phyloP scores from a whole-genome alignment of 2,888 invertebrate genomes.

The Bhutanitis thaidina region DNA sequence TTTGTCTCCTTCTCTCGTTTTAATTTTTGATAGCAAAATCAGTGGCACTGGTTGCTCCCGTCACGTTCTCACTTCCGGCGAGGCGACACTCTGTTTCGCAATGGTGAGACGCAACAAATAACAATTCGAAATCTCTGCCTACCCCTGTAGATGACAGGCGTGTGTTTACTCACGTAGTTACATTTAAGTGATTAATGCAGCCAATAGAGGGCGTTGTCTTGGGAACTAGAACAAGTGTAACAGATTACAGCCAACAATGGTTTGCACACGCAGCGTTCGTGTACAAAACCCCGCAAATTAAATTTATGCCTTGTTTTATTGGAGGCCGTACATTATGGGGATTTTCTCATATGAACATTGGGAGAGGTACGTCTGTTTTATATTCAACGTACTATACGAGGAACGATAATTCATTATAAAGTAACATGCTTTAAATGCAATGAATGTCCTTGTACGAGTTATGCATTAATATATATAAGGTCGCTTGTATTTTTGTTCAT shows the following conservation, averaged over 20 bases:
- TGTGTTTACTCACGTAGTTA: no score
- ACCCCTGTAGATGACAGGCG: no score
- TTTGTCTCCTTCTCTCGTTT: no score
- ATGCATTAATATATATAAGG: no score
- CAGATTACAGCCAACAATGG: slow-evolving; percentile 14
- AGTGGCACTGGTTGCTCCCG: no score
- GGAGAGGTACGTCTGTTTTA: slow-evolving; percentile 11
- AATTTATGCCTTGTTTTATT: slow-evolving; percentile 23
- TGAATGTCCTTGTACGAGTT: neutral
- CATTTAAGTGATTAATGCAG: neutral
- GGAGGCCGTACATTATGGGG: slow-evolving; percentile 19
- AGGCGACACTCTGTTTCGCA: no score
- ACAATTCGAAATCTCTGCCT: no score
- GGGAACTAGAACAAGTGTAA: slow-evolving; percentile 1
- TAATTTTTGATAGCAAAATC: no score
- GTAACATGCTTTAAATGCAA: slow-evolving; percentile 15
- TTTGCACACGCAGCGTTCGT: slow-evolving; percentile 5
- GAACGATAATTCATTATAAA: slow-evolving; percentile 15
- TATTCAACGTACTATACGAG: slow-evolving; percentile 7
- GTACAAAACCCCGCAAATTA: slow-evolving; percentile 8
- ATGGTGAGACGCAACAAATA: no score
- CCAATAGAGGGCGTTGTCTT: neutral
- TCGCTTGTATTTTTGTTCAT: no score
- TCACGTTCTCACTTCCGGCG: no score
- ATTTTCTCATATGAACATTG: slow-evolving; percentile 21